Conservation (phyloP, 2,888 invertebrate genomes). For the Chironomus riparius region DNA sequence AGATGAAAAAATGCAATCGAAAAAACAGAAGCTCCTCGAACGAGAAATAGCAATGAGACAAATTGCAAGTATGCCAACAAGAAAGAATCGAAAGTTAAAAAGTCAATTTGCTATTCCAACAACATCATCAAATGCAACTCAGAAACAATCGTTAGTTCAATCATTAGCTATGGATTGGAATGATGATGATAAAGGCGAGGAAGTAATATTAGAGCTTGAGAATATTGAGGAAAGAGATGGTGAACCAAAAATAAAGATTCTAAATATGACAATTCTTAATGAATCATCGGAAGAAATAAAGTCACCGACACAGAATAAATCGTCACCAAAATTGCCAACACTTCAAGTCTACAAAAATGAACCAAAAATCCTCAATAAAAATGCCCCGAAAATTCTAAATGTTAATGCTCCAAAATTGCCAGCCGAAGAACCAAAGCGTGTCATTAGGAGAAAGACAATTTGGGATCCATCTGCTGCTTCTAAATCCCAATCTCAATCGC, state of each 20-base stretch:
- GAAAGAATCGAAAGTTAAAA: constrained; percentile 29
- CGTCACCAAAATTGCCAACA: not conserved
- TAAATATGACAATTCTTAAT: constrained; percentile 4
- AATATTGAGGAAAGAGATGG: not conserved
- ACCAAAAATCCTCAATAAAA: constrained; percentile 19
- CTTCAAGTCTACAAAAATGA: not conserved
- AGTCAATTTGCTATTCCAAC: not conserved
- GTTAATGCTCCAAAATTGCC: constrained; percentile 23
- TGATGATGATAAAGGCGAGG: constrained; percentile 34
- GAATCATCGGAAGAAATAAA: not conserved
- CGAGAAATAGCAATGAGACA: constrained; percentile 40
- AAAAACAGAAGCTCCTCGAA: constrained; percentile 35
- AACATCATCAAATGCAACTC: not conserved
- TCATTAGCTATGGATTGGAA: constrained; percentile 40
- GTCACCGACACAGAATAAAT: not conserved
- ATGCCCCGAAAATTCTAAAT: constrained; percentile 26
- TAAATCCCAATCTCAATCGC: constrained; percentile 27
- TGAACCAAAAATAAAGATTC: not conserved
- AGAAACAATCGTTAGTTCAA: constrained; percentile 34
- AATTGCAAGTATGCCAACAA: constrained; percentile 31
- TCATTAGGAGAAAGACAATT: constrained; percentile 63
- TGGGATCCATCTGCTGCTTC: constrained; percentile 52
- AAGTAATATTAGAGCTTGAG: constrained; percentile 4
- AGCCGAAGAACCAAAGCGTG: constrained; percentile 34
- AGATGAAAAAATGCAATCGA: constrained; percentile 32